A percentile compares a stretch with the other conserved stretches of the same genome.
Evolutionary conservation across 2,113 vertebrate species (phyloP).

Genomic region (Elanoides forficatus): DNA sequence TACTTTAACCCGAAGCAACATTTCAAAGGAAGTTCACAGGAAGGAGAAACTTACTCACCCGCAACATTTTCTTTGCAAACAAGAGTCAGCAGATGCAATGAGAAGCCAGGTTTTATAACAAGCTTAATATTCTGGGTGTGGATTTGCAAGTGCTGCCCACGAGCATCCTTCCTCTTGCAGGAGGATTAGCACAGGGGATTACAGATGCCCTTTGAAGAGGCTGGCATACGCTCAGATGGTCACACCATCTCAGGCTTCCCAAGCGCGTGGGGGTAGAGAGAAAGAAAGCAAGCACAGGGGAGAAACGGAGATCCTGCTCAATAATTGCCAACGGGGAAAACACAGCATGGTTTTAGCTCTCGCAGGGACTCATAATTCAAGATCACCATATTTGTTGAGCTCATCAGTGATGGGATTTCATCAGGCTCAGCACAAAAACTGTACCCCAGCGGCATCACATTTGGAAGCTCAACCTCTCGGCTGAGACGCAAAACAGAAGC

Average conservation of each 20-base stretch:
- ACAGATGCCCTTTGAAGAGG: constrained; percentile 6
- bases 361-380: not conserved
- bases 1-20: not conserved
- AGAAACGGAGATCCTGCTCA: not conserved
- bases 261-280: not conserved
- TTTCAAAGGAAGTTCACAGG: not conserved
- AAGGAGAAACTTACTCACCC: not conserved
- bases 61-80: not conserved
- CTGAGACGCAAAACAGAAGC: not conserved
- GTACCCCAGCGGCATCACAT: not conserved
- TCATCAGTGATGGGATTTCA: not conserved
- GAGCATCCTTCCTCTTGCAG: constrained; percentile 8
- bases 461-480: not conserved
- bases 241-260: not conserved
- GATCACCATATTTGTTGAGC: not conserved
- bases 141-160: constrained; percentile 13
- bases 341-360: not conserved
- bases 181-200: constrained; percentile 39
- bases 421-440: not conserved
- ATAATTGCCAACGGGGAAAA: not conserved
- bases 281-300: not conserved
- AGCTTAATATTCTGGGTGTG: not conserved
- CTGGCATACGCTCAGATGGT: not conserved
- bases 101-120: constrained; percentile 13
- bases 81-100: not conserved